Conservation (phyloP, 2,888 invertebrate species). For the Philereme transversata region DNA sequence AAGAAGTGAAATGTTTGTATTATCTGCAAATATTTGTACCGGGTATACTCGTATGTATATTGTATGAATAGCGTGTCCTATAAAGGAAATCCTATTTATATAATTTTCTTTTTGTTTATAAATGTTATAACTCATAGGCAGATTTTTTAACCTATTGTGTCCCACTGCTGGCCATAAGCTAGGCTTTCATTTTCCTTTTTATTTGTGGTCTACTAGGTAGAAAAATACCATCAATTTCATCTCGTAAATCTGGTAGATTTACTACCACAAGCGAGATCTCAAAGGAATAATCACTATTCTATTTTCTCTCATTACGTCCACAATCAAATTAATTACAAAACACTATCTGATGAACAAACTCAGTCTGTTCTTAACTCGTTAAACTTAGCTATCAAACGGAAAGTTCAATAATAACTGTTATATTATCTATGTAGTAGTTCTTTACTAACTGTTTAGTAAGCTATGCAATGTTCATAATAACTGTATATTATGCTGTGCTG, state of each 20-base stretch:
- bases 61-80: too few species aligned
- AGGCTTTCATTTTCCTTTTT: too few species aligned
- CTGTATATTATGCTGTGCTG: not conserved
- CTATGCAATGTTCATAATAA: not conserved
- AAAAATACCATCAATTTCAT: not conserved
- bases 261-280: not conserved
- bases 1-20: too few species aligned
- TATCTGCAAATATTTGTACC: too few species aligned
- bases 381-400: slow-evolving; percentile 4
- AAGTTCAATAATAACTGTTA: not conserved
- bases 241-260: not conserved
- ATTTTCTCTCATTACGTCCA: slow-evolving; percentile 8
- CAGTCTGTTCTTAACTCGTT: slow-evolving; percentile 5
- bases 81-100: too few species aligned
- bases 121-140: too few species aligned
- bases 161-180: too few species aligned
- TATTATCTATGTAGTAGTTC: not conserved
- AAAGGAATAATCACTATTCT: slow-evolving; percentile 6
- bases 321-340: slow-evolving; percentile 10
- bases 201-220: too few species aligned
- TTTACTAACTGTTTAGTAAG: not conserved
- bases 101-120: too few species aligned
- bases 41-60: too few species aligned
- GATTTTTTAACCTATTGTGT: too few species aligned
- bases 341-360: slow-evolving; percentile 7